Evolutionary conservation across 2,113 vertebrate species (phyloP).

Genomic region (Pseudolaguvia tuberculata): DNA sequence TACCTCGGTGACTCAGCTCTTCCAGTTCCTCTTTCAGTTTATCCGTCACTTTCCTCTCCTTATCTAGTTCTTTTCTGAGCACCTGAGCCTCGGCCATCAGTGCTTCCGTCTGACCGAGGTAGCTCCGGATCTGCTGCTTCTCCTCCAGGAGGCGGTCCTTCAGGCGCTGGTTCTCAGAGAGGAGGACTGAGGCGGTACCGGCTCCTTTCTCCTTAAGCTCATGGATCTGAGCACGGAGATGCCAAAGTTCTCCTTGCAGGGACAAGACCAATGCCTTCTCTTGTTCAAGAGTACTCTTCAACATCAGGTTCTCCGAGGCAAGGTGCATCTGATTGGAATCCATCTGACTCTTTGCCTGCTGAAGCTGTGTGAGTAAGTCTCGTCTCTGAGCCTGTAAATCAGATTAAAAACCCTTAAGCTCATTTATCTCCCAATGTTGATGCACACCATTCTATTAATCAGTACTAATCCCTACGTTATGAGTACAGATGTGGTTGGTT

Average conservation of each 20-base stretch:
- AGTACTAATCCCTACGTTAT: background rate
- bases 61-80: slow-evolving; percentile 77
- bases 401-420: background rate
- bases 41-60: slow-evolving; percentile 70
- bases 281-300: slow-evolving; percentile 77
- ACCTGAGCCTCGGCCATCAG: slow-evolving; percentile 75
- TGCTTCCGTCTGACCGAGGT: slow-evolving; percentile 74
- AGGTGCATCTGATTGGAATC: slow-evolving; percentile 71
- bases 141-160: slow-evolving; percentile 80
- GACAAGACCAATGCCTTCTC: slow-evolving; percentile 75
- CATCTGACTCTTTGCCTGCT: slow-evolving; percentile 62
- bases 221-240: slow-evolving; percentile 74
- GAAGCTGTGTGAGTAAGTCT: slow-evolving; percentile 69
- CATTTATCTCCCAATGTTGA: background rate
- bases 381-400: slow-evolving; percentile 69
- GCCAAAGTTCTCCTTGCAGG: slow-evolving; percentile 80
- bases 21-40: slow-evolving; percentile 74
- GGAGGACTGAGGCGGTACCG: slow-evolving; percentile 66
- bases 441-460: background rate
- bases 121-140: slow-evolving; percentile 68
- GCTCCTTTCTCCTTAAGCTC: slow-evolving; percentile 75
- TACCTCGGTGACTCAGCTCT: slow-evolving; percentile 61
- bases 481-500: background rate
- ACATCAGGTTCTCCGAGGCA: slow-evolving; percentile 74
- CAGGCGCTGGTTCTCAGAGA: slow-evolving; percentile 80